These are phyloP conservation scores for Rhinolophus ferrumequinum DNA, from an alignment of 2,113 vertebrate species.

Conservation along the genomic window DNA sequence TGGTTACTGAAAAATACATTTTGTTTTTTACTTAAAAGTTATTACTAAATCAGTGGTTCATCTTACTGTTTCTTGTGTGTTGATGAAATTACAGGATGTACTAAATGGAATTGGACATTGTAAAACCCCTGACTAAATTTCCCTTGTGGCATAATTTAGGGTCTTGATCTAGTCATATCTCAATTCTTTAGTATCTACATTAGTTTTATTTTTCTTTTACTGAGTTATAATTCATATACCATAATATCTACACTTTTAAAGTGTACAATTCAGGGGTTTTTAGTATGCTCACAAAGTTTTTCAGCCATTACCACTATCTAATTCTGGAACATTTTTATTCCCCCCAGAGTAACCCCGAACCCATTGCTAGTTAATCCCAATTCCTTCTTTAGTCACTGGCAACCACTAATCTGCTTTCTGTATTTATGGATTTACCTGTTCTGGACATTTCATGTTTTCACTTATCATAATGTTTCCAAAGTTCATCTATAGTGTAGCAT, in stretches of 20 bases:
- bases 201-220: not conserved
- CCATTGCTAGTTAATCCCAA: not conserved
- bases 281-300: not conserved
- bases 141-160: not conserved
- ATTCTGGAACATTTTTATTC: not conserved
- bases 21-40: slow-evolving; percentile 7
- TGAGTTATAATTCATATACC: not conserved
- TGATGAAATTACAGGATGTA: not conserved
- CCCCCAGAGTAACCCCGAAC: not conserved
- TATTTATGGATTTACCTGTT: slow-evolving; percentile 23
- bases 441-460: not conserved
- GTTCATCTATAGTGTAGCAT: not conserved
- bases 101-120: not conserved
- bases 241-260: not conserved
- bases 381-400: not conserved
- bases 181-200: not conserved
- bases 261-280: not conserved
- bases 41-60: not conserved
- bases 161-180: not conserved
- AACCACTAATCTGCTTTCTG: not conserved
- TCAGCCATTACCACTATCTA: not conserved
- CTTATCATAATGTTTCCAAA: not conserved
- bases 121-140: not conserved
- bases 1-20: not conserved
- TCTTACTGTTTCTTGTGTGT: not conserved